Evolutionary conservation across 2,797 vertebrate species (phyloP).

Genomic region (Tinamus major): DNA sequence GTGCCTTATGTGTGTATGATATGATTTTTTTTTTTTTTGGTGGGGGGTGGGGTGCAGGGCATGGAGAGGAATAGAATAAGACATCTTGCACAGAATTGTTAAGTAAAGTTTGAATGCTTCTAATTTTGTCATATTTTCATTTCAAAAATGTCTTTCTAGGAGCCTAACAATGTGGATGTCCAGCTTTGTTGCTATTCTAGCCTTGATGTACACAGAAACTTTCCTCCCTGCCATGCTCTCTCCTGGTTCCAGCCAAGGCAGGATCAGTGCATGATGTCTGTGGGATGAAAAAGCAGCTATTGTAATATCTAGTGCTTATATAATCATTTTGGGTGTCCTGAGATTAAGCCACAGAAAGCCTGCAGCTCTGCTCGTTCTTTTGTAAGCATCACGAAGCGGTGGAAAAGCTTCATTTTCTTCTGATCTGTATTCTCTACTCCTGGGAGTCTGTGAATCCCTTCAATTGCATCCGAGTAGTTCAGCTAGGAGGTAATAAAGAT

Average conservation of each 20-base stretch:
- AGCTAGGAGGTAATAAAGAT: not conserved
- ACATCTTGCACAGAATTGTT: not conserved
- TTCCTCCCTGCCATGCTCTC: fast-evolving
- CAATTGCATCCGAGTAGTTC: not conserved
- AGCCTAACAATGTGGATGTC: not conserved
- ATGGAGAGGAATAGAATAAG: not conserved
- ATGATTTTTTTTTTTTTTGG: not conserved
- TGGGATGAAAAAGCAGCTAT: not conserved
- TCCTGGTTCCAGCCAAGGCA: not conserved
- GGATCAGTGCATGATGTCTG: not conserved
- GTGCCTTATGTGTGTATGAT: not conserved
- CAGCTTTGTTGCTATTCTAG: not conserved
- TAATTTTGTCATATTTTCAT: not conserved
- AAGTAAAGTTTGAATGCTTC: not conserved
- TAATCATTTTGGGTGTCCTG: not conserved
- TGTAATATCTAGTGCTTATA: not conserved
- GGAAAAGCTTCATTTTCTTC: not conserved
- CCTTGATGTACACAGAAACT: fast-evolving
- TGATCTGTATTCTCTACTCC: fast-evolving
- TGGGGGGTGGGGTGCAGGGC: no score
- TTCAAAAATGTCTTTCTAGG: not conserved
- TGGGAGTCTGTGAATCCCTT: not conserved
- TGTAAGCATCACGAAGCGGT: not conserved
- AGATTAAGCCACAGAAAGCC: not conserved
- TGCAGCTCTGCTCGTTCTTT: not conserved